Evolutionary conservation across 2,113 vertebrate genomes (phyloP), one percentile per base, ranked within the genome.

Genomic region (Actenoides hombroni): DNA sequence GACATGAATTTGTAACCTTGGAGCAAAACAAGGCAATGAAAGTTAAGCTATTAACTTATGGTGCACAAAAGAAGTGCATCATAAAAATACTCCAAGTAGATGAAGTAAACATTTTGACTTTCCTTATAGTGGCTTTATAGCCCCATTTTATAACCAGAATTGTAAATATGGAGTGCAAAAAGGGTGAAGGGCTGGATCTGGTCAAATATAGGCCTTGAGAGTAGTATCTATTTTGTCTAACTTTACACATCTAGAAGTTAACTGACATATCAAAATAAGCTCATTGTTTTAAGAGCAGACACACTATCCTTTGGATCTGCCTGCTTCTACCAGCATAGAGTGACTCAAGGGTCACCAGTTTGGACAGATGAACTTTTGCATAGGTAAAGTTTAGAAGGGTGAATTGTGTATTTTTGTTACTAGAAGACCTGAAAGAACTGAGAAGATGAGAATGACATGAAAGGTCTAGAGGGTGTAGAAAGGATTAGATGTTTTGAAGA

Each of bases 1-100:
- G 71, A 94, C 60, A 59, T 63, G 31, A 92, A 92, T 94, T 89
- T 80, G 40, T 92, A 93, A 92, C 71, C 60, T 83, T 46, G 84
- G 78, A 94, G 53, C 31, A 86, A 91, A 94, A 68, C 39, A 77
- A 69, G 33, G 28, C 64, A 91, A 90, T 83, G 77, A 76, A 90
- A 68, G 53, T 28, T 75, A 39, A 88, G 35, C 64, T 92, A 48
- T 83, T 91, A 37, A 37, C 37, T 37, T 37, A 37, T 37, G 37
- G 8, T 60, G 37, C 83, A 70, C 54, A 63, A 68, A 87, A 65
- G 23, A 86, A 67, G 29, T 49, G 26, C 35, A 65, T 61, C 21
- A 54, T 83, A 67, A 80, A 96, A 96, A 37, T 59, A 33, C 23
- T 86, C 21, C 42, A 83, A 80, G 28, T 61, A 90, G 91, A 80